phyloP scores from a whole-genome alignment of 2,113 vertebrate genomes.

The Tachycineta bicolor region DNA sequence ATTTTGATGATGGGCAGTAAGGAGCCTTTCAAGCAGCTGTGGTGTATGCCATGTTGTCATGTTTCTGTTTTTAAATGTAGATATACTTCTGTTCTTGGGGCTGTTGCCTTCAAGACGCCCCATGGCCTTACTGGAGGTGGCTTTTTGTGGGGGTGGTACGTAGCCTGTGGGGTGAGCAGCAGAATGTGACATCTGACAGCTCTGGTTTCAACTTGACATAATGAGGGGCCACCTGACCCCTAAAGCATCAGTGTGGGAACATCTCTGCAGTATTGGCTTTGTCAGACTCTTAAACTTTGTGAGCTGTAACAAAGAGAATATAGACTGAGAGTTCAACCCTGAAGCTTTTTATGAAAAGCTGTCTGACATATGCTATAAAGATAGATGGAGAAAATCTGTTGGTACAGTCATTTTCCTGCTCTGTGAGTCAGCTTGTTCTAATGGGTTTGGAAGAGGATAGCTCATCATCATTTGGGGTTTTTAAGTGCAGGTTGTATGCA shows the following conservation, averaged over 20 bases:
- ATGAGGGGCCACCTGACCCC: neutral
- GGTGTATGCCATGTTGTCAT: neutral
- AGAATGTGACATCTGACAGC: neutral
- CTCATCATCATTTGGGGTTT: conserved; percentile 48
- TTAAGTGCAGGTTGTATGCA: conserved; percentile 50
- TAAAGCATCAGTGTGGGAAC: neutral
- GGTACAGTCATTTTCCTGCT: conserved; percentile 46
- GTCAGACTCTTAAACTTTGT: neutral
- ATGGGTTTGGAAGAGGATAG: conserved; percentile 52
- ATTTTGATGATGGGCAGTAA: neutral
- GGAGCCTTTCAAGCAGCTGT: neutral
- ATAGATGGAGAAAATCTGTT: conserved; percentile 27
- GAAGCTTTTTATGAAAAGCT: conserved; percentile 5
- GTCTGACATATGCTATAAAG: conserved; percentile 32
- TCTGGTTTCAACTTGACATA: neutral
- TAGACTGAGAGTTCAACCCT: neutral
- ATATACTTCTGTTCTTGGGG: neutral
- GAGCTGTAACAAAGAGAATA: neutral
- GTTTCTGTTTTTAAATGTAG: neutral
- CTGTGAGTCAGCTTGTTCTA: conserved; percentile 55
- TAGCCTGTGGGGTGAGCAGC: neutral
- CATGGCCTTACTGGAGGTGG: neutral
- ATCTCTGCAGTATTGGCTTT: neutral
- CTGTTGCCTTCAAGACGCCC: neutral
- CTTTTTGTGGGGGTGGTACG: neutral